These are phyloP conservation scores for Congeria kusceri DNA, from an alignment of 2,888 invertebrate species.

Conservation along the genomic window DNA sequence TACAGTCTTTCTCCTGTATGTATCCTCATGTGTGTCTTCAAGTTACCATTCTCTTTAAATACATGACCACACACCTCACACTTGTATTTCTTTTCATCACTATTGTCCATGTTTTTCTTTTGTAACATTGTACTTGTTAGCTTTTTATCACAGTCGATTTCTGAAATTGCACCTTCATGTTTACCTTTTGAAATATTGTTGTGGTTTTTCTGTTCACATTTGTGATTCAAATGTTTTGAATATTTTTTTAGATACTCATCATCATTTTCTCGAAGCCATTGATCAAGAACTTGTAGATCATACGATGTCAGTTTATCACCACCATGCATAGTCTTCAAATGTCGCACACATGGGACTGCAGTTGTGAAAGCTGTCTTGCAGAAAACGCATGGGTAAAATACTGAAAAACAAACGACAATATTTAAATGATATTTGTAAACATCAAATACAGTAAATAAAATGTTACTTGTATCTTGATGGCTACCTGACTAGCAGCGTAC, in stretches of 20 bases:
- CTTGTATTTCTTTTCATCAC: background rate
- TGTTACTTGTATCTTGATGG: no score
- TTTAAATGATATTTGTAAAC: background rate
- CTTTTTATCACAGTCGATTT: no score
- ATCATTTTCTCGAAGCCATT: slow-evolving; percentile 20
- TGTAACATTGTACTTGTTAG: no score
- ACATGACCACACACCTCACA: slow-evolving; percentile 28
- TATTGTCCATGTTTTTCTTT: no score
- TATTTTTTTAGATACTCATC: no score
- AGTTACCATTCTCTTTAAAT: slow-evolving; percentile 10
- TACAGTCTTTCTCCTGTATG: no score
- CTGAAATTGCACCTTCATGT: no score
- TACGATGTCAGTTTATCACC: slow-evolving; percentile 23
- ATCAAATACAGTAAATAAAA: no score
- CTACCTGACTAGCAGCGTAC: no score
- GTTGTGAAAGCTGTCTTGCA: slow-evolving; percentile 30
- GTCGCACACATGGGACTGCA: slow-evolving; percentile 31
- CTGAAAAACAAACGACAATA: slow-evolving; percentile 37
- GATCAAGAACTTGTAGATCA: slow-evolving; percentile 42
- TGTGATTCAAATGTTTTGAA: no score
- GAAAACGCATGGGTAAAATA: slow-evolving; percentile 43
- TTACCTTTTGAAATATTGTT: no score
- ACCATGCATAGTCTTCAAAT: slow-evolving; percentile 28
- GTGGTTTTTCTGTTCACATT: no score
- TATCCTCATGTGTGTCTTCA: slow-evolving; percentile 29